Evolutionary conservation across 2,797 vertebrate genomes (phyloP).

Genomic region (Sparus aurata): DNA sequence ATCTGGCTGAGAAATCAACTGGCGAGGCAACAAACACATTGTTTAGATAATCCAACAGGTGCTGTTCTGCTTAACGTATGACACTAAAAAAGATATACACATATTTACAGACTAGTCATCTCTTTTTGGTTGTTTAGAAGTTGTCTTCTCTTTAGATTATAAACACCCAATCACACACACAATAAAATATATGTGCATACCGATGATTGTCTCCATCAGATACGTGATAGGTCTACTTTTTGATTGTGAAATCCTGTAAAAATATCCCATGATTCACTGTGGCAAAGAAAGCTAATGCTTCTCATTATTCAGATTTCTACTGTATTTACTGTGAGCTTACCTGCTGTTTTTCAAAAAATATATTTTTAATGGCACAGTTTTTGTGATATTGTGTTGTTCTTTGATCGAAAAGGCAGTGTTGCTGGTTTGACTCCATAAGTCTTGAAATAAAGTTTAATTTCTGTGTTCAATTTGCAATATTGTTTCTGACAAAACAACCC

Average conservation of each 20-base stretch:
- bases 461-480: not conserved
- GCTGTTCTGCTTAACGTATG: not conserved
- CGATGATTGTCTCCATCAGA: not conserved
- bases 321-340: not conserved
- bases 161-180: no score
- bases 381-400: not conserved
- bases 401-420: no score
- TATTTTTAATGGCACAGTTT: not conserved
- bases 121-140: not conserved
- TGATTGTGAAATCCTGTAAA: constrained; percentile 18
- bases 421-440: no score
- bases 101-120: not conserved
- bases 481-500: not conserved
- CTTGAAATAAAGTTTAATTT: not conserved
- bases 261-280: constrained; percentile 16
- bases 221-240: not conserved
- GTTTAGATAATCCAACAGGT: not conserved
- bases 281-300: not conserved
- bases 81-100: not conserved
- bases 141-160: not conserved
- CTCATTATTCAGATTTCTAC: not conserved
- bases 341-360: no score
- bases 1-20: no score
- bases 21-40: no score
- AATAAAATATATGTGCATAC: not conserved